Conservation (phyloP, 2,113 vertebrate species). For the Sylvietta virens region DNA sequence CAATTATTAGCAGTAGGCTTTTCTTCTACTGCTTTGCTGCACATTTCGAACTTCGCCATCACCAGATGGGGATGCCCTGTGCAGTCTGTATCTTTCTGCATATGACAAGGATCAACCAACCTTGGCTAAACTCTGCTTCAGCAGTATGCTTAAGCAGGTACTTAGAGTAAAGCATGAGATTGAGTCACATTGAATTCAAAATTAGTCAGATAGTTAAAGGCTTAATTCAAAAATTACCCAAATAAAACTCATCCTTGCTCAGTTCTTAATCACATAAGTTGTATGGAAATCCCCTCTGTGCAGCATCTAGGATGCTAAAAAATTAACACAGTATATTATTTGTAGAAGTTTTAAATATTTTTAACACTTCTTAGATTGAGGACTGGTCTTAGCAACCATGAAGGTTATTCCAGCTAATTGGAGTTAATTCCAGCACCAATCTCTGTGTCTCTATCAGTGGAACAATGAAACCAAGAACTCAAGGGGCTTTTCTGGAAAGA, state of each 20-base stretch:
- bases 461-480: background rate
- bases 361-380: background rate
- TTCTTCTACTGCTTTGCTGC: background rate
- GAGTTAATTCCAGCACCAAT: background rate
- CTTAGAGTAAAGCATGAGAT: background rate
- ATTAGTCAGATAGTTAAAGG: background rate
- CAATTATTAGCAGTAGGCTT: background rate
- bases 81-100: background rate
- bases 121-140: background rate
- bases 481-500: background rate
- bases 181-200: background rate
- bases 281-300: background rate
- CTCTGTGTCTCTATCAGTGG: background rate
- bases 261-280: background rate
- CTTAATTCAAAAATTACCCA: background rate
- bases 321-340: background rate
- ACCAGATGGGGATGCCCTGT: background rate
- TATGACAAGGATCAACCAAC: background rate
- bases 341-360: background rate
- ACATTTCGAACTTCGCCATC: background rate
- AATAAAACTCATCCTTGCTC: background rate
- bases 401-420: background rate
- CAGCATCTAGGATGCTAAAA: background rate
- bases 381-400: background rate
- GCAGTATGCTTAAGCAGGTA: background rate